phyloP scores from a whole-genome alignment of 2,888 invertebrate genomes.

The Drosophila kokeensis region DNA sequence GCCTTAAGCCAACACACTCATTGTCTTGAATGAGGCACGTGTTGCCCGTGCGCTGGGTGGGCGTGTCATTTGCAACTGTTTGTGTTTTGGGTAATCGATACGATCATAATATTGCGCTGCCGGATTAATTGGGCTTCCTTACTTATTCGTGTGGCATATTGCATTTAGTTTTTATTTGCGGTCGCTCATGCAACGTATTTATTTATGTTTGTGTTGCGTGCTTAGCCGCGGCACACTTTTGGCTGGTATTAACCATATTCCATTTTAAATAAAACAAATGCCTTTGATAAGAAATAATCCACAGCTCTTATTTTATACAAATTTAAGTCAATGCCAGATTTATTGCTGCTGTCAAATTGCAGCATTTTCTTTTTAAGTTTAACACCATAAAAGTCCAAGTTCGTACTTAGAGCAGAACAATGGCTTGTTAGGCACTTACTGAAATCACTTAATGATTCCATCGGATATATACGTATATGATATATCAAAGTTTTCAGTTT shows the following conservation, averaged over 20 bases:
- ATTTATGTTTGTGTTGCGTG: background rate
- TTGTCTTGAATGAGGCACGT: slow-evolving; percentile 57
- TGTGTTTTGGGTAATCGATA: slow-evolving; percentile 72
- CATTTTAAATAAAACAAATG: background rate
- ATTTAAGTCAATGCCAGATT: background rate
- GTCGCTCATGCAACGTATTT: slow-evolving; percentile 7
- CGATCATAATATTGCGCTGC: slow-evolving; percentile 69
- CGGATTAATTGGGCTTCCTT: slow-evolving; percentile 62
- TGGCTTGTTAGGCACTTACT: background rate
- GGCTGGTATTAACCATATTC: background rate
- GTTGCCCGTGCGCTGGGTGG: slow-evolving; percentile 43
- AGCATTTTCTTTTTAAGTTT: slow-evolving; percentile 1
- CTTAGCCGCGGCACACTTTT: background rate
- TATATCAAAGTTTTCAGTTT: background rate
- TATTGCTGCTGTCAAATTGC: slow-evolving; percentile 1
- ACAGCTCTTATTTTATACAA: background rate
- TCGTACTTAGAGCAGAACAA: background rate
- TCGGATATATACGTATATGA: background rate
- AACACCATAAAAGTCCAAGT: background rate
- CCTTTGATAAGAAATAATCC: background rate
- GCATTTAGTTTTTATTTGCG: slow-evolving; percentile 41
- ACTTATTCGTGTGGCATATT: slow-evolving; percentile 50
- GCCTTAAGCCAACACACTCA: slow-evolving; percentile 11
- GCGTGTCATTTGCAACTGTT: slow-evolving; percentile 56
- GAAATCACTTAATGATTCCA: background rate